Conservation (phyloP, 2,797 vertebrate species). For the Xenopus petersii region DNA sequence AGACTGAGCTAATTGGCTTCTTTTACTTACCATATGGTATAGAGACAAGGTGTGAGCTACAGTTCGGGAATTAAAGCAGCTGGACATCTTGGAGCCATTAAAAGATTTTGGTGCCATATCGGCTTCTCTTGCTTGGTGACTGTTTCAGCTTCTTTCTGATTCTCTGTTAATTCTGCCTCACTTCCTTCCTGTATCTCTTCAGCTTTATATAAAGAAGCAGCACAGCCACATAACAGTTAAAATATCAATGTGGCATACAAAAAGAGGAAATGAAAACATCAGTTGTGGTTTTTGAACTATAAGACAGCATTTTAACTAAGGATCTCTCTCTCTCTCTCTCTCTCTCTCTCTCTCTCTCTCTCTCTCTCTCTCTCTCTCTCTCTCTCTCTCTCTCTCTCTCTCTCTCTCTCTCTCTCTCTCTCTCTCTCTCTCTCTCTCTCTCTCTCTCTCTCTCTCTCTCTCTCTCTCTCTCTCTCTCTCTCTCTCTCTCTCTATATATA, state of each 20-base stretch:
- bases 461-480: too few species aligned
- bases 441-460: too few species aligned
- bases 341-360: too few species aligned
- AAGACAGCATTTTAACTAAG: too few species aligned
- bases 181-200: conserved; percentile 25
- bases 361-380: too few species aligned
- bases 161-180: neutral
- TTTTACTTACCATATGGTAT: conserved; percentile 32
- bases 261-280: neutral
- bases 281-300: neutral
- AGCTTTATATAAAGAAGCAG: conserved; percentile 10
- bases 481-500: too few species aligned
- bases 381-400: too few species aligned
- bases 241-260: neutral
- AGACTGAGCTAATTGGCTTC: neutral
- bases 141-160: neutral
- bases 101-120: conserved; percentile 12
- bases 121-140: conserved; percentile 14
- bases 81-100: neutral
- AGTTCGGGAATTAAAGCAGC: neutral
- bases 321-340: too few species aligned
- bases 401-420: too few species aligned
- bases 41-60: conserved; percentile 8
- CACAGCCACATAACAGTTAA: neutral
- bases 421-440: too few species aligned